phyloP scores from a whole-genome alignment of 2,888 invertebrate genomes.

The Melipona beecheii region DNA sequence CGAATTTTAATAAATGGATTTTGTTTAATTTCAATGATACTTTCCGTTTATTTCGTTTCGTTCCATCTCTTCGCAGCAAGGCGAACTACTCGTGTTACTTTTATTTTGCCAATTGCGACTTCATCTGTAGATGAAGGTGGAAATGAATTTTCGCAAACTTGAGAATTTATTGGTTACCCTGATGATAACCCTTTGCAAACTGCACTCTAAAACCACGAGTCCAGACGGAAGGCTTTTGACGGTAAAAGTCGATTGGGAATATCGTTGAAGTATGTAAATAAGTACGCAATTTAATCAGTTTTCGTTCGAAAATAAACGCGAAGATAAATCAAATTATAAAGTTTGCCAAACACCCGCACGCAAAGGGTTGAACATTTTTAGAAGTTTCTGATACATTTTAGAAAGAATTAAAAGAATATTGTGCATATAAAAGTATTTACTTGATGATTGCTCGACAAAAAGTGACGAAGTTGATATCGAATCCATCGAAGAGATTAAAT shows the following conservation, averaged over 20 bases:
- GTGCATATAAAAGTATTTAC: too few relatives aligned
- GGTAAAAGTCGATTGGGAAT: slow-evolving; percentile 1
- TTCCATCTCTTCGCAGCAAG: background rate
- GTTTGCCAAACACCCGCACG: background rate
- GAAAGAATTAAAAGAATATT: background rate
- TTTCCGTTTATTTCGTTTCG: slow-evolving; percentile 18
- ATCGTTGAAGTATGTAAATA: background rate
- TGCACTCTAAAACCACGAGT: background rate
- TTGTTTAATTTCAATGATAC: slow-evolving; percentile 1
- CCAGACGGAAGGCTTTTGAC: background rate
- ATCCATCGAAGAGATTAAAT: background rate
- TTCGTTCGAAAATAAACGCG: background rate
- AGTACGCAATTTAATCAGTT: background rate
- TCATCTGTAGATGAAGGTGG: background rate
- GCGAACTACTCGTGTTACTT: background rate
- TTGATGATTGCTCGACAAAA: background rate
- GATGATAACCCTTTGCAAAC: background rate
- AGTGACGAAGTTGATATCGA: background rate
- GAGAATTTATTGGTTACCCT: slow-evolving; percentile 6
- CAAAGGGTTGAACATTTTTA: background rate
- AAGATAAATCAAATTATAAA: background rate
- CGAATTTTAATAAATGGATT: slow-evolving; percentile 25
- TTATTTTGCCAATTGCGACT: background rate
- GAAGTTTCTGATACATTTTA: background rate
- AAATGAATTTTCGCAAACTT: background rate